These are phyloP conservation scores for Brevimyrus niger DNA, from an alignment of 2,113 vertebrate genomes.

Conservation along the genomic window DNA sequence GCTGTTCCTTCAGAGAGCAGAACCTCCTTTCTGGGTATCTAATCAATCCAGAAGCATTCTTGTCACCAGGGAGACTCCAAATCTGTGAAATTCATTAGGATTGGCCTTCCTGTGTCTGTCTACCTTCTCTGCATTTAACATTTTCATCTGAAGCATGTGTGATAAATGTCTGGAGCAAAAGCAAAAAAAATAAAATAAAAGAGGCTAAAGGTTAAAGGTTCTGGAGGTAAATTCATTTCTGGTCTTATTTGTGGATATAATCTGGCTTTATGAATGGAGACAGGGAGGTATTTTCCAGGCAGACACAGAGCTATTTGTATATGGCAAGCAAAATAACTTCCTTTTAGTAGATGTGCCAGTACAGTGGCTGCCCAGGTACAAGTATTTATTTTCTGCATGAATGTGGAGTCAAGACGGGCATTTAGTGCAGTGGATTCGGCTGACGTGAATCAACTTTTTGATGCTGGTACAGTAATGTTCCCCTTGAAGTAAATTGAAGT, in stretches of 20 bases:
- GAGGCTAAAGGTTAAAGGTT: not conserved
- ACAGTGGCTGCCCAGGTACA: not conserved
- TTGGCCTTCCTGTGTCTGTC: not conserved
- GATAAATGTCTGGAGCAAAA: not conserved
- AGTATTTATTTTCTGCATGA: not conserved
- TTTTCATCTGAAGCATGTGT: not conserved
- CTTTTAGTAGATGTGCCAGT: not conserved
- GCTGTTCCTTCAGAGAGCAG: not conserved
- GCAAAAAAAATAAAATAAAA: not conserved
- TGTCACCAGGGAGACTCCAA: constrained; percentile 1
- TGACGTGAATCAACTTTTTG: not conserved
- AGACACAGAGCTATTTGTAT: not conserved
- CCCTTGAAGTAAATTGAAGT: not conserved
- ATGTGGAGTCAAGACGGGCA: not conserved
- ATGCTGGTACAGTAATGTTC: not conserved
- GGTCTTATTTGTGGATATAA: not conserved
- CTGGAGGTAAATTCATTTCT: not conserved
- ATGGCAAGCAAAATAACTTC: not conserved
- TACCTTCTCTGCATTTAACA: not conserved
- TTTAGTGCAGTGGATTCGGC: not conserved
- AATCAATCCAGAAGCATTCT: constrained; percentile 3
- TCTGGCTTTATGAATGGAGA: not conserved
- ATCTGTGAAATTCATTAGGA: constrained; percentile 9
- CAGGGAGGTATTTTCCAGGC: constrained; percentile 1
- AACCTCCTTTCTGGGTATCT: constrained; percentile 1